Conservation (phyloP, 2,113 vertebrate species). For the Caranx melampygus region DNA sequence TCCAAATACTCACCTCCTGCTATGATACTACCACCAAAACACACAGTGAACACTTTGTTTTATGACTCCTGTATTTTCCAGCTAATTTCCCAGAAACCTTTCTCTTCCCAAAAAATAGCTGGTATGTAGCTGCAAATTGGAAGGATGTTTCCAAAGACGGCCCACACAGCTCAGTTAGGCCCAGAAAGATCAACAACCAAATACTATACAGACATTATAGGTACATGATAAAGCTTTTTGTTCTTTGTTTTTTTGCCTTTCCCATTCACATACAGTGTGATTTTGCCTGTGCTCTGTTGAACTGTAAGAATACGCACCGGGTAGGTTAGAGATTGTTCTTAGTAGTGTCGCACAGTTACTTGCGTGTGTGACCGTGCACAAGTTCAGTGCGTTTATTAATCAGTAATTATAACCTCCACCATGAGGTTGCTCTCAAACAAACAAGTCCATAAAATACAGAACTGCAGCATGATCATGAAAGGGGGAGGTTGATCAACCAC, state of each 20-base stretch:
- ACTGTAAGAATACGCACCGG: too few species aligned
- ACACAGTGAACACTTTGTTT: not conserved
- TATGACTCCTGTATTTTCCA: not conserved
- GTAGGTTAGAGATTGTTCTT: not conserved
- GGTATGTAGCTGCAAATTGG: not conserved
- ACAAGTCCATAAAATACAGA: not conserved
- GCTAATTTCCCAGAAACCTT: not conserved
- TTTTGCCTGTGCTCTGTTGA: too few species aligned
- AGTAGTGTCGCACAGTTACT: not conserved
- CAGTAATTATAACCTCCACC: not conserved
- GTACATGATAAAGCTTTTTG: too few species aligned
- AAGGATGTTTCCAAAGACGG: not conserved
- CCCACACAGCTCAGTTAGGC: not conserved
- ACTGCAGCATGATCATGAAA: not conserved
- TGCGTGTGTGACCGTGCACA: too few species aligned
- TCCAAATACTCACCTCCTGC: not conserved
- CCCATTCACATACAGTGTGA: too few species aligned
- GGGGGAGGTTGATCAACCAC: constrained; percentile 1
- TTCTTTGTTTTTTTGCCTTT: too few species aligned
- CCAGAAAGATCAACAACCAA: not conserved
- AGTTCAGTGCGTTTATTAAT: too few species aligned
- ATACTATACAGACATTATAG: too few species aligned
- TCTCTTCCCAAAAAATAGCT: not conserved
- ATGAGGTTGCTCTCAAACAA: constrained; percentile 10
- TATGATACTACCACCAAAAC: not conserved